phyloP scores from a whole-genome alignment of 2,888 invertebrate genomes.

The Trimorus sp. region DNA sequence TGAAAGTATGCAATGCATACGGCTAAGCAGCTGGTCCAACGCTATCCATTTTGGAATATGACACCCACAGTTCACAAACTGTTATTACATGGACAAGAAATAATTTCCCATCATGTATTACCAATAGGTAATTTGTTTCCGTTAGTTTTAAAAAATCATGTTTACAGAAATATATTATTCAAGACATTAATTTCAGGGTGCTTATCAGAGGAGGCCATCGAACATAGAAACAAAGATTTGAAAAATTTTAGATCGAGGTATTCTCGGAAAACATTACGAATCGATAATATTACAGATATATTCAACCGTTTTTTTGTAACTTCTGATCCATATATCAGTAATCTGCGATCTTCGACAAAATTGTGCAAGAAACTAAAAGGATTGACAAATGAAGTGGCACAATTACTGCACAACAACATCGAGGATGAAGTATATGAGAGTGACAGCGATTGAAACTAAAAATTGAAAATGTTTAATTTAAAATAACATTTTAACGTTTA shows the following conservation, averaged over 20 bases:
- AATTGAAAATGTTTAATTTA: too few species aligned
- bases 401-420: too few species aligned
- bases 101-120: conserved; percentile 7
- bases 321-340: conserved; percentile 23
- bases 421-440: too few species aligned
- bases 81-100: conserved; percentile 28
- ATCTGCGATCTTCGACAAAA: conserved; percentile 22
- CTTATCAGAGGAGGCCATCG: conserved; percentile 30
- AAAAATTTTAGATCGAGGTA: conserved; percentile 24
- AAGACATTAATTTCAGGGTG: background rate
- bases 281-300: conserved; percentile 24
- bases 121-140: conserved; percentile 11
- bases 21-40: background rate
- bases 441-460: too few species aligned
- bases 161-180: background rate
- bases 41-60: conserved; percentile 17
- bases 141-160: background rate
- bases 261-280: conserved; percentile 26
- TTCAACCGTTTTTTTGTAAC: conserved; percentile 38
- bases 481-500: too few species aligned
- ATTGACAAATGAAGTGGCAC: too few species aligned
- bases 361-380: background rate
- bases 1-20: conserved; percentile 18
- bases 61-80: conserved; percentile 36
- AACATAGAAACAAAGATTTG: conserved; percentile 41